Evolutionary conservation across 2,113 vertebrate species (phyloP), one percentile per base, ranked within the genome.

Genomic region (Siphamia tubifer): DNA sequence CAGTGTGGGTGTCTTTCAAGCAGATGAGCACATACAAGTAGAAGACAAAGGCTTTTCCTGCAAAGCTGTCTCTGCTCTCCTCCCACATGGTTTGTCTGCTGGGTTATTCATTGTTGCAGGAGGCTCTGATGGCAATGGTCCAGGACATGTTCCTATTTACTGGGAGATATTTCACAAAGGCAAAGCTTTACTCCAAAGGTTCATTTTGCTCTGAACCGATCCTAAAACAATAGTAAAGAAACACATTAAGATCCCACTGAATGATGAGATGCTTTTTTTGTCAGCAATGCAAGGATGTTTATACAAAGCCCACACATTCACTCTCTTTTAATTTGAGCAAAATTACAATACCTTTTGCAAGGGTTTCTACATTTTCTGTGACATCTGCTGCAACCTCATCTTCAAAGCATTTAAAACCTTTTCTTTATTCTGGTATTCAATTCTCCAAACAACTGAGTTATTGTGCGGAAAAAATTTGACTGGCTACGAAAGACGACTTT

Each of bases 81-180:
- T 39, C 68, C 75, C 48, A 67, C 68, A 51, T 25, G 49, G 21
- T 48, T 62, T 75, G 64, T 76, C 63, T 68, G 35, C 49, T 17
- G 34, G 28, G 42, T 48, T 47, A 34, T 49, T 56, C 44, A 36
- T 68, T 56, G 64, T 68, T 68, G 42, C 34, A 48, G 20, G 36
- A 61, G 20, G 55, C 34, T 62, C 21, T 17, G 21, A 48, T 63
- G 56, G 64, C 57, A 30, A 4, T 4, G 5, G 43, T 49, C 57
- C 57, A 76, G 23, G n/a, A 63, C 49, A 36, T 56, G 34, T 48
- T 68, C 31, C 30, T 49, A 20, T 54, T 56, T 34, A 43, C 40
- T 24, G 15, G 0, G 4, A 16, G 11, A 39, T 19, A 13, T 34
- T 53, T 35, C 43, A 44, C 56, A 49, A 68, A 57, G 44, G 23